These are phyloP conservation scores for Conistra vaccinii DNA, from an alignment of 2,888 invertebrate genomes.

Conservation along the genomic window DNA sequence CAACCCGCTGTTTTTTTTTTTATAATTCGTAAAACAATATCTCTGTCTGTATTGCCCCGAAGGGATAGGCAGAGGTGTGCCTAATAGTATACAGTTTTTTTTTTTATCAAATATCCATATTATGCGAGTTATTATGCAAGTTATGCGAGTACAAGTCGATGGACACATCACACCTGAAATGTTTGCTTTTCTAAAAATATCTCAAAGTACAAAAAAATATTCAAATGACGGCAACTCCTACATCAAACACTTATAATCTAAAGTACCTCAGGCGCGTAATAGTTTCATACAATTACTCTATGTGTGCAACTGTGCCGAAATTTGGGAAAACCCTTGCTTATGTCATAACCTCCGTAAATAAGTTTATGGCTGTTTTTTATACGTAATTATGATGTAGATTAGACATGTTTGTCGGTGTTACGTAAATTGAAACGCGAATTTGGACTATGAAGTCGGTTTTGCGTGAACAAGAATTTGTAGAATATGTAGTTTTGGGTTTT, in stretches of 20 bases:
- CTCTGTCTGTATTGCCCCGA: no score
- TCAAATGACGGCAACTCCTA: not conserved
- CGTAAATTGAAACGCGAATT: slow-evolving; percentile 17
- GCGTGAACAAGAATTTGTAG: not conserved
- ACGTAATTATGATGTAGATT: slow-evolving; percentile 22
- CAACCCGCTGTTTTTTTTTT: no score
- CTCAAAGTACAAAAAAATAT: not conserved
- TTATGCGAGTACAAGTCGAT: not conserved
- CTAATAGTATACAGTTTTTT: no score
- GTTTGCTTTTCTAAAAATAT: not conserved
- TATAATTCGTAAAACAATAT: no score
- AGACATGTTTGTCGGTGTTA: slow-evolving; percentile 16
- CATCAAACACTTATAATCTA: slow-evolving; percentile 4
- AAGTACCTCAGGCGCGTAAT: slow-evolving; percentile 3
- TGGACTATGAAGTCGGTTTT: not conserved
- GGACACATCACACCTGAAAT: not conserved
- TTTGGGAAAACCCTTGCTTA: slow-evolving; percentile 35
- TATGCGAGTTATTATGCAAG: not conserved
- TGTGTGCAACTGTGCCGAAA: slow-evolving; percentile 36
- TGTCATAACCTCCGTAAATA: slow-evolving; percentile 42
- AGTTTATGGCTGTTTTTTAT: slow-evolving; percentile 45
- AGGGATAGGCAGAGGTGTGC: no score
- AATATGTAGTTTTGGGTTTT: not conserved
- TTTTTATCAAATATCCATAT: no score
- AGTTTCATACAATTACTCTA: slow-evolving; percentile 49